Conservation (phyloP, 2,888 invertebrate genomes). For the Trypoxylon attenuatum region DNA sequence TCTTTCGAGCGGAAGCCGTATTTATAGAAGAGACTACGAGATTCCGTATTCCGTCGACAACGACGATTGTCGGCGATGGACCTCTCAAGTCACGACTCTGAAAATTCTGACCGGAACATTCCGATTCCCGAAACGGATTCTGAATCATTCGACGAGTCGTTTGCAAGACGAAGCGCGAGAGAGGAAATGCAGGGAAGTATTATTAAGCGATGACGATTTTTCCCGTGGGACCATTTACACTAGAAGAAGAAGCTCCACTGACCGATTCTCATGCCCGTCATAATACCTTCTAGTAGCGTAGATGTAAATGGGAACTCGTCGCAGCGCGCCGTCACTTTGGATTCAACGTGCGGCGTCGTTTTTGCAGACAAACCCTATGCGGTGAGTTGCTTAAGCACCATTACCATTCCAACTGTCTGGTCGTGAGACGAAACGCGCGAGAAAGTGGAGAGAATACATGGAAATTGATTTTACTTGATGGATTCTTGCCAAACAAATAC, state of each 20-base stretch:
- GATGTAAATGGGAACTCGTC: conserved; percentile 8
- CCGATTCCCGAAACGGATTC: conserved; percentile 32
- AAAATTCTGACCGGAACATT: conserved; percentile 47
- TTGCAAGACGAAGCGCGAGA: neutral
- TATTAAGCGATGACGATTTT: conserved; percentile 34
- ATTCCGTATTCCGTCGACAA: conserved; percentile 55
- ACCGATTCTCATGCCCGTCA: conserved; percentile 17
- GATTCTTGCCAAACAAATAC: too few species aligned
- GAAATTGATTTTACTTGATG: too few species aligned
- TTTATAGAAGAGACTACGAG: conserved; percentile 43
- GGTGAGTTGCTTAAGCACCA: conserved; percentile 49
- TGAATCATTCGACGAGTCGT: conserved; percentile 45
- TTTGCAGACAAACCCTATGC: conserved; percentile 32
- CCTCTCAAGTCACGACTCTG: conserved; percentile 49
- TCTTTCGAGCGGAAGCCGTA: conserved; percentile 43
- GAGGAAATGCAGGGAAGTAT: conserved; percentile 1
- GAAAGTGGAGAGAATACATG: too few species aligned
- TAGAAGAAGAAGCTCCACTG: neutral
- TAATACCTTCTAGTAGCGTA: conserved; percentile 15
- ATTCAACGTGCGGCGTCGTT: conserved; percentile 42
- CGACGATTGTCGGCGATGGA: conserved; percentile 48
- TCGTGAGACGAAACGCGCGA: conserved; percentile 18
- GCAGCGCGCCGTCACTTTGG: conserved; percentile 28
- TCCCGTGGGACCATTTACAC: too few species aligned
- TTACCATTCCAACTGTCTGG: conserved; percentile 50